These are phyloP conservation scores for Sebastes hopkinsi DNA, from an alignment of 2,797 vertebrate genomes.

Conservation along the genomic window DNA sequence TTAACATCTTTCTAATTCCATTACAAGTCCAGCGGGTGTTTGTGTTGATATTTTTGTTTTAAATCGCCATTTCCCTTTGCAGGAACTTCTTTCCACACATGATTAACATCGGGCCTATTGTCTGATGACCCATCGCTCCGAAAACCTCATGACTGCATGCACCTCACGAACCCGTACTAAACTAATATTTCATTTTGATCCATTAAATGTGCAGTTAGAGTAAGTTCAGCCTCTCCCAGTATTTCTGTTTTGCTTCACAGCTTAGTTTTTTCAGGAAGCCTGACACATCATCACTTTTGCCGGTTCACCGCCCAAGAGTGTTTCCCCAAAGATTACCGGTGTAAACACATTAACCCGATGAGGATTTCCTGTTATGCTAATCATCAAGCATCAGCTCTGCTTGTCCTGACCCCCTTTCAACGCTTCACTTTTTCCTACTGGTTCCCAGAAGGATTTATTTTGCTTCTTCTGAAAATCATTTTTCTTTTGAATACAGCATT, in stretches of 20 bases:
- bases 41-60: background rate
- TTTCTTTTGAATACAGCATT: background rate
- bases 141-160: background rate
- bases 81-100: background rate
- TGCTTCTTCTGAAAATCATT: background rate
- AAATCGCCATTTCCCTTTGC: background rate
- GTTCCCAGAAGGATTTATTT: slow-evolving; percentile 4
- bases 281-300: slow-evolving; percentile 11
- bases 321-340: slow-evolving; percentile 62
- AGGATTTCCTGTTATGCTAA: slow-evolving; percentile 64
- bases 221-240: background rate
- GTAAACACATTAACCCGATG: slow-evolving; percentile 53
- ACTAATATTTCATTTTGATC: background rate
- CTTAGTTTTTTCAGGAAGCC: slow-evolving; percentile 30
- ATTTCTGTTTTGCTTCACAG: background rate
- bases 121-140: background rate
- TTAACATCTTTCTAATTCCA: background rate
- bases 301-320: slow-evolving; percentile 49
- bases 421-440: background rate
- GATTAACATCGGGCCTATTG: background rate
- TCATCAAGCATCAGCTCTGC: slow-evolving; percentile 25
- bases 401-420: slow-evolving; percentile 18
- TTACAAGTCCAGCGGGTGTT: background rate
- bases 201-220: background rate
- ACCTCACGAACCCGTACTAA: background rate